phyloP scores from a whole-genome alignment of 2,113 vertebrate genomes.

The Cariama cristata region DNA sequence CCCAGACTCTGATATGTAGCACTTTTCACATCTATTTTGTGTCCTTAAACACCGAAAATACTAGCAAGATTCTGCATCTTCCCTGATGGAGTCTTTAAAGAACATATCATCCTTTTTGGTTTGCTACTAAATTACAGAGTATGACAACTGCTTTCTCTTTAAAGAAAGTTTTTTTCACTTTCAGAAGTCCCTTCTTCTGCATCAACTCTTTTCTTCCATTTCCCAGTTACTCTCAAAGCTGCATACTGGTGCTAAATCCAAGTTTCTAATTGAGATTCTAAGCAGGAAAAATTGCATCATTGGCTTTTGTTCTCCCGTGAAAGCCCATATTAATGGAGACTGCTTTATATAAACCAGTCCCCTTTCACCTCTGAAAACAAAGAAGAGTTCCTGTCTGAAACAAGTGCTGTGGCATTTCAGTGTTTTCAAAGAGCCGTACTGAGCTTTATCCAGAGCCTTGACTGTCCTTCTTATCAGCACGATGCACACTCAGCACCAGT shows the following conservation, averaged over 20 bases:
- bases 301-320: constrained; percentile 49
- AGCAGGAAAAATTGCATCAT: constrained; percentile 42
- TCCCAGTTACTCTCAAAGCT: not conserved
- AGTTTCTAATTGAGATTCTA: constrained; percentile 66
- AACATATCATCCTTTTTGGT: not conserved
- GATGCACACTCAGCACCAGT: not conserved
- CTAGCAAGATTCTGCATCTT: not conserved
- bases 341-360: not conserved
- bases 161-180: not conserved
- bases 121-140: not conserved
- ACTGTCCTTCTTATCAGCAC: fast-evolving
- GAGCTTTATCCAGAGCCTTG: not conserved
- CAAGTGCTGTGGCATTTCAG: not conserved
- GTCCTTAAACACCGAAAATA: not conserved
- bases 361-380: constrained; percentile 37
- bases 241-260: not conserved
- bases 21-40: not conserved
- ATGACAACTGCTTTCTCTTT: not conserved
- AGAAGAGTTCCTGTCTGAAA: constrained; percentile 6
- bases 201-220: not conserved
- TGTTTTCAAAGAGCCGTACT: not conserved
- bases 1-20: not conserved
- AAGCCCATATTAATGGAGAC: constrained; percentile 13
- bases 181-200: not conserved
- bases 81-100: not conserved